Evolutionary conservation across 2,797 vertebrate species (phyloP).

Genomic region (Siniperca scherzeri): DNA sequence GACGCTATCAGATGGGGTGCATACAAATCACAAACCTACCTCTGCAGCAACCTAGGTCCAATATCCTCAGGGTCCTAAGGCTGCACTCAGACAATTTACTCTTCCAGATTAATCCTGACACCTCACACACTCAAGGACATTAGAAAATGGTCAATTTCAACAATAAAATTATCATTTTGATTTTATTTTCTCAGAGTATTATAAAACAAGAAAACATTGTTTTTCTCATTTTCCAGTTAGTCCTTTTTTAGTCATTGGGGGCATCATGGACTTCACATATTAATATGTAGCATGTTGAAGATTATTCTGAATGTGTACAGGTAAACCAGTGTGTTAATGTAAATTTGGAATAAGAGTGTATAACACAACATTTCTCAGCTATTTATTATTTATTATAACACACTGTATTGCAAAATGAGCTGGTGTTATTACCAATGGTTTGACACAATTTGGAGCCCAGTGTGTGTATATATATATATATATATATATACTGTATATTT

Average conservation of each 20-base stretch:
- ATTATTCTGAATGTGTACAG: neutral
- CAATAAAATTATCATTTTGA: conserved; percentile 7
- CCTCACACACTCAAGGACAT: conserved; percentile 40
- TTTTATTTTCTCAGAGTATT: conserved; percentile 11
- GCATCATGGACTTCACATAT: neutral
- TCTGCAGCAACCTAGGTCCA: conserved; percentile 81
- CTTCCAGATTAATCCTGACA: conserved; percentile 54
- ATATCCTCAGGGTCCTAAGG: conserved; percentile 86
- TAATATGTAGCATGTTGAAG: neutral
- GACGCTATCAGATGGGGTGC: conserved; percentile 82
- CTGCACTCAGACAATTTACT: conserved; percentile 71
- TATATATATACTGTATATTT: neutral
- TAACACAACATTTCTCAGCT: neutral
- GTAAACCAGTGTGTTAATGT: neutral
- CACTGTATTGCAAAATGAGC: neutral
- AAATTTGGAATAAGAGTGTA: neutral
- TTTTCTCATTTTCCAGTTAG: conserved; percentile 3
- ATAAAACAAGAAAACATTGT: neutral
- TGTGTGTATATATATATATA: neutral
- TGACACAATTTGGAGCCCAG: conserved; percentile 15
- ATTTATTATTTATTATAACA: neutral
- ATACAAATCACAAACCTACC: conserved; percentile 85
- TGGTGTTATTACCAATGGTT: neutral
- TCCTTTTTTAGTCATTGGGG: neutral
- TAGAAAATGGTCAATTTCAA: conserved; percentile 26